Conservation (phyloP, 2,888 invertebrate genomes). For the Nephrotoma appendiculata region DNA sequence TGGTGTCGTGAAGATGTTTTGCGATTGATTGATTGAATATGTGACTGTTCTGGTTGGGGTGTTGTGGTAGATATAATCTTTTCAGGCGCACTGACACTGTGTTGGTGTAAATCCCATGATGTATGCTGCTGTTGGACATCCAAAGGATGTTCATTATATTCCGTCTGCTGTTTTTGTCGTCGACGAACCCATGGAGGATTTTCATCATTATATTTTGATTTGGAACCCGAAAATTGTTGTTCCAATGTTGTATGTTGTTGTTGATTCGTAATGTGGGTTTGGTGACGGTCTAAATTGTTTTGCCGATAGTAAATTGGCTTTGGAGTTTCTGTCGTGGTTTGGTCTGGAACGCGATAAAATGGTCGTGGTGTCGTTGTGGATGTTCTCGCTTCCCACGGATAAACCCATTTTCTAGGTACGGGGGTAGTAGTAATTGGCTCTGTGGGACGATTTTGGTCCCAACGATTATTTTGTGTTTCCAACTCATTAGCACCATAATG, state of each 20-base stretch:
- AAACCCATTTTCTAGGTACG: background rate
- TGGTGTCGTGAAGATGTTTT: background rate
- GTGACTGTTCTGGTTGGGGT: background rate
- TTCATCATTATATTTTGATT: background rate
- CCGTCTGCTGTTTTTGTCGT: background rate
- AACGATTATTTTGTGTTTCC: background rate
- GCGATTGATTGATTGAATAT: background rate
- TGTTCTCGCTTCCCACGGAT: background rate
- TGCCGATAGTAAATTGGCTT: background rate
- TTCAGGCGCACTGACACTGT: background rate
- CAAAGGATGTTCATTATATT: background rate
- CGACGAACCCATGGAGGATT: background rate
- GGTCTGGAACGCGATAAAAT: background rate
- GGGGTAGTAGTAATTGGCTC: background rate
- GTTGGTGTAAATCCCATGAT: background rate
- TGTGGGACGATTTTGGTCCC: background rate
- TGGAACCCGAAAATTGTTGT: background rate
- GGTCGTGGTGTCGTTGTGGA: background rate
- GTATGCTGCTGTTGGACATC: background rate
- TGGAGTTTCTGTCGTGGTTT: background rate
- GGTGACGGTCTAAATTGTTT: background rate
- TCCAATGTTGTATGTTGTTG: background rate
- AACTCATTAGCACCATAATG: background rate
- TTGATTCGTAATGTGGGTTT: background rate
- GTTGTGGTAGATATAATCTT: background rate